These are phyloP conservation scores for Ariolimax columbianus DNA, from an alignment of 2,888 invertebrate species.

Conservation along the genomic window DNA sequence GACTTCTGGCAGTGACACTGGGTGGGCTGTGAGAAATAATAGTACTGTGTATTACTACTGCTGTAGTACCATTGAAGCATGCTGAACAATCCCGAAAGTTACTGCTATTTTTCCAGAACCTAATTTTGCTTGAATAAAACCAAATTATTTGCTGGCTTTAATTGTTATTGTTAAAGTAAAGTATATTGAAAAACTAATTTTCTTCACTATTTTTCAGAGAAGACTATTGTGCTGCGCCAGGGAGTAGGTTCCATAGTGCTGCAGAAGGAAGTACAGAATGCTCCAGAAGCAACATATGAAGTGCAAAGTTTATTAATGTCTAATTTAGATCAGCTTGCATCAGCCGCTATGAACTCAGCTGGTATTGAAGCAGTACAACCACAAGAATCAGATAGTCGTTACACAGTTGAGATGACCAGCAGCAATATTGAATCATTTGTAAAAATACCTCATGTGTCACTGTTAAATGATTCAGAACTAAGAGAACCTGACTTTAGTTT, in stretches of 20 bases:
- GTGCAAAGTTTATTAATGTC: slow-evolving; percentile 35
- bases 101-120: too few relatives aligned
- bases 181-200: slow-evolving; percentile 10
- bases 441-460: neutral
- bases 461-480: neutral
- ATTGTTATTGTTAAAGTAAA: neutral
- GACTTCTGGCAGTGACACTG: too few relatives aligned
- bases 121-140: too few relatives aligned
- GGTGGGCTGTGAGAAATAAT: too few relatives aligned
- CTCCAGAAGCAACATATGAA: slow-evolving; percentile 27
- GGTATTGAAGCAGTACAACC: slow-evolving; percentile 13
- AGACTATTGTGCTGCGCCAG: slow-evolving; percentile 48
- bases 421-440: neutral
- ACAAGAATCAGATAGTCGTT: neutral
- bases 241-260: slow-evolving; percentile 48
- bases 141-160: too few relatives aligned
- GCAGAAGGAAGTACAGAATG: slow-evolving; percentile 41
- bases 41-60: too few relatives aligned
- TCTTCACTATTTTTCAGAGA: slow-evolving; percentile 36
- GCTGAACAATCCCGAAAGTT: too few relatives aligned
- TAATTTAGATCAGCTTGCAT: slow-evolving; percentile 48
- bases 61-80: too few relatives aligned
- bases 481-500: slow-evolving; percentile 8
- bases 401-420: neutral
- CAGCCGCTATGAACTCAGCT: slow-evolving; percentile 43